Evolutionary conservation across 2,888 invertebrate species (phyloP).

Genomic region (Ptychoptera albimana): DNA sequence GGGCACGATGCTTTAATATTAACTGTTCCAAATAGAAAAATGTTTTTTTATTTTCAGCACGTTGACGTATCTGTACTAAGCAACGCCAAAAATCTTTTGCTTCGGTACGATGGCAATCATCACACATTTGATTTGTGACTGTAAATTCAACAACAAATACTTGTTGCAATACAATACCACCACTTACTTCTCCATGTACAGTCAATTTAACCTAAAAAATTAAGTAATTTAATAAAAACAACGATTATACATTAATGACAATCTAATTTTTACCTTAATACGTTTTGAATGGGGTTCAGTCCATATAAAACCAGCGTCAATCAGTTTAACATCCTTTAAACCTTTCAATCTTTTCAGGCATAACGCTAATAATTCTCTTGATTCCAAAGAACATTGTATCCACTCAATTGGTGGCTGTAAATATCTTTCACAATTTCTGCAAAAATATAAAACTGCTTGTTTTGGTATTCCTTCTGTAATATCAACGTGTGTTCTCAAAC

Average conservation of each 20-base stretch:
- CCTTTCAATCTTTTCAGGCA: conserved; percentile 89
- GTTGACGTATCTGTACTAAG: conserved; percentile 72
- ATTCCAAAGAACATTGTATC: conserved; percentile 75
- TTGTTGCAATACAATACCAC: conserved; percentile 84
- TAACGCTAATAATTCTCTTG: conserved; percentile 71
- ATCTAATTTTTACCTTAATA: conserved; percentile 52
- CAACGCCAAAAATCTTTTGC: conserved; percentile 98
- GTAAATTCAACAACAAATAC: conserved; percentile 89
- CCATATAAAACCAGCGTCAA: conserved; percentile 97
- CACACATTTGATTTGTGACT: conserved; percentile 89
- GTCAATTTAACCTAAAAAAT: conserved; percentile 59
- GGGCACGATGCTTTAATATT: conserved; percentile 88
- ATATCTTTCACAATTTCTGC: conserved; percentile 87
- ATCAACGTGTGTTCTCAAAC: conserved; percentile 79
- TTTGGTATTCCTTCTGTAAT: conserved; percentile 95
- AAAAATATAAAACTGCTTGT: conserved; percentile 78
- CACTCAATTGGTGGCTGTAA: conserved; percentile 84
- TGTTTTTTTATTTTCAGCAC: conserved; percentile 87
- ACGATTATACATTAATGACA: background rate
- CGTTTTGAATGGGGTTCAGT: conserved; percentile 98
- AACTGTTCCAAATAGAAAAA: conserved; percentile 95
- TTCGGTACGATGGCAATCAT: conserved; percentile 90
- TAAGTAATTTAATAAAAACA: conserved; percentile 7
- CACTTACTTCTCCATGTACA: conserved; percentile 87
- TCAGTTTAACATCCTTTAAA: conserved; percentile 69